Evolutionary conservation across 2,113 vertebrate genomes (phyloP).

Genomic region (Perca flavescens): DNA sequence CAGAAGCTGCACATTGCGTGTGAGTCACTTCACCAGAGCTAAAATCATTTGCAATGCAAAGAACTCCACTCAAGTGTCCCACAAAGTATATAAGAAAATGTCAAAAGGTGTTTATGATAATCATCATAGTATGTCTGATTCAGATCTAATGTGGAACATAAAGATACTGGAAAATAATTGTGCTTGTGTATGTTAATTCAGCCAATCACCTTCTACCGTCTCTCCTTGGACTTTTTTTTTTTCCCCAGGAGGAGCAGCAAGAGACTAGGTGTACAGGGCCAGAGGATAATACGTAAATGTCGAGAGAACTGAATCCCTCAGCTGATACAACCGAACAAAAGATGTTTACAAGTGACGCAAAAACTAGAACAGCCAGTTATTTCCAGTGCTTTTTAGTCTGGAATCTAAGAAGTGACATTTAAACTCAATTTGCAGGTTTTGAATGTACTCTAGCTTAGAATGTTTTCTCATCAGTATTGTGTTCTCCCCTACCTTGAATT

Average conservation of each 20-base stretch:
- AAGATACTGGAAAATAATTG: constrained; percentile 50
- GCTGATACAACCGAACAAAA: constrained; percentile 50
- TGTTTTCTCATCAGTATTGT: neutral
- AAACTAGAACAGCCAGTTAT: neutral
- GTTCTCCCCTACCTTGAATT: neutral
- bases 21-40: neutral
- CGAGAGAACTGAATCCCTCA: constrained; percentile 51
- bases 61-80: neutral
- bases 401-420: neutral
- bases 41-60: neutral
- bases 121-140: neutral
- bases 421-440: neutral
- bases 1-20: neutral
- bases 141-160: constrained; percentile 20
- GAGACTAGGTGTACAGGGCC: constrained; percentile 37
- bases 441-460: neutral
- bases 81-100: neutral
- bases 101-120: neutral
- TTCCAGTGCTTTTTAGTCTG: neutral
- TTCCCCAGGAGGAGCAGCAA: constrained; percentile 42
- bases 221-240: constrained; percentile 37
- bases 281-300: constrained; percentile 28
- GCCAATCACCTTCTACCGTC: constrained; percentile 36
- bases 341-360: constrained; percentile 42
- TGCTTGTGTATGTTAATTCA: constrained; percentile 48